These are phyloP conservation scores for Ambastaia sidthimunki DNA, from an alignment of 2,797 vertebrate species.

Conservation along the genomic window DNA sequence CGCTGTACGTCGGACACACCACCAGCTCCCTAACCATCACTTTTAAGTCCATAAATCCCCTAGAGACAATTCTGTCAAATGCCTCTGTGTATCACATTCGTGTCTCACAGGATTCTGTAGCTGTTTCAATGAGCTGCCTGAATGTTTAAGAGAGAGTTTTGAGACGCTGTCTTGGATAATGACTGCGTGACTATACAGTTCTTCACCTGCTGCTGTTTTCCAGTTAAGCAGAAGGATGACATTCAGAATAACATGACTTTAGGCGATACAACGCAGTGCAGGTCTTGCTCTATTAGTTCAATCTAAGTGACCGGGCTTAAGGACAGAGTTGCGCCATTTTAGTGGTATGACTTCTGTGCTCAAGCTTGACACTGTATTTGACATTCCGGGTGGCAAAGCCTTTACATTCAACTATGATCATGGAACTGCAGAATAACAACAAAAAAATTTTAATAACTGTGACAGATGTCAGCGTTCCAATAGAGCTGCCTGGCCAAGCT, in stretches of 20 bases:
- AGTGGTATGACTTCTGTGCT: constrained; percentile 37
- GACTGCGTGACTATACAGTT: neutral
- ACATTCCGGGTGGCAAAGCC: constrained; percentile 32
- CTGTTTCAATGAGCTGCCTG: constrained; percentile 36
- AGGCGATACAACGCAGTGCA: constrained; percentile 33
- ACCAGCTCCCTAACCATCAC: constrained; percentile 27
- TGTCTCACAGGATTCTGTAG: constrained; percentile 31
- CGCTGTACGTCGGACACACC: neutral
- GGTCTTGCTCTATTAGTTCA: constrained; percentile 44
- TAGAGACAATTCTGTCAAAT: constrained; percentile 43
- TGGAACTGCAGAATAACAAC: constrained; percentile 35
- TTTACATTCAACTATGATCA: constrained; percentile 42
- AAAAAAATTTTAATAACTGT: constrained; percentile 41
- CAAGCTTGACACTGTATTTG: constrained; percentile 30
- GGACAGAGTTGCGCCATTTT: constrained; percentile 38
- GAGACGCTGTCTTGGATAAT: constrained; percentile 24
- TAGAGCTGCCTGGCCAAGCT: constrained; percentile 34
- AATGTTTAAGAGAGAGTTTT: constrained; percentile 8
- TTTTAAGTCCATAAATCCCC: constrained; percentile 36
- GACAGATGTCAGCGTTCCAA: constrained; percentile 47
- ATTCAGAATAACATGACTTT: constrained; percentile 48
- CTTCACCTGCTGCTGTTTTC: constrained; percentile 40
- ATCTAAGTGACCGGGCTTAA: constrained; percentile 45
- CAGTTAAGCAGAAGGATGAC: constrained; percentile 44
- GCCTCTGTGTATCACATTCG: constrained; percentile 28